phyloP scores from a whole-genome alignment of 2,113 vertebrate genomes.

The Tauraco erythrolophus region DNA sequence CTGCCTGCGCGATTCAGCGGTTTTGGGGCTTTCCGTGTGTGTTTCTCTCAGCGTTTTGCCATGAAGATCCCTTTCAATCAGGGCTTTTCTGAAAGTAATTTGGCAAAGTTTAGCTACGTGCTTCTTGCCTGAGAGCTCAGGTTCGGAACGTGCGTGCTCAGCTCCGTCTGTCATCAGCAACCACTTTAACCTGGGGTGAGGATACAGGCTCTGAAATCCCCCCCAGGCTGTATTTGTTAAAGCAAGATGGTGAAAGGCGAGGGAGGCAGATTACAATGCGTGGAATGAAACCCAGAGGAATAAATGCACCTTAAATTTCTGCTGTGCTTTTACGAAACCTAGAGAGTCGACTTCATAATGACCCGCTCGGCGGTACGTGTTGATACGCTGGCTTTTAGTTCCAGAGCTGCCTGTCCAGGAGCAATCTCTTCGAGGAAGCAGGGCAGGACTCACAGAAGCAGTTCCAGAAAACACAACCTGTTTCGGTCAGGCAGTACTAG shows the following conservation, averaged over 20 bases:
- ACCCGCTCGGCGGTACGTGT: background rate
- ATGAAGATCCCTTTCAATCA: slow-evolving; percentile 48
- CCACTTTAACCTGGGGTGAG: slow-evolving; percentile 41
- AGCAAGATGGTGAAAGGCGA: slow-evolving; percentile 45
- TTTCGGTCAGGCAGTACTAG: background rate
- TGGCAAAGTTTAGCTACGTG: slow-evolving; percentile 6
- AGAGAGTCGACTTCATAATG: accelerated
- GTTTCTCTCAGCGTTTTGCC: slow-evolving; percentile 44
- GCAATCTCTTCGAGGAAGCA: background rate
- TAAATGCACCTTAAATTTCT: background rate
- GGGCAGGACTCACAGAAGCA: background rate
- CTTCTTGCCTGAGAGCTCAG: background rate
- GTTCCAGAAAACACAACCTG: background rate
- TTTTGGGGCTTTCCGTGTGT: background rate
- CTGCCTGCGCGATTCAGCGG: background rate
- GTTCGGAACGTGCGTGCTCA: background rate
- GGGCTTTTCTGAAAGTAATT: slow-evolving; percentile 42
- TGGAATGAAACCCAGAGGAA: slow-evolving; percentile 19
- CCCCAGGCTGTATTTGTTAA: background rate
- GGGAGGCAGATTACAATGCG: slow-evolving; percentile 1
- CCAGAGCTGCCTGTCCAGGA: background rate
- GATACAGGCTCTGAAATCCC: background rate
- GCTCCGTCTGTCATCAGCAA: slow-evolving; percentile 57
- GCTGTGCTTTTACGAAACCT: background rate
- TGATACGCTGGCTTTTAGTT: background rate